phyloP scores from a whole-genome alignment of 2,113 vertebrate species.

The Vicugna pacos region DNA sequence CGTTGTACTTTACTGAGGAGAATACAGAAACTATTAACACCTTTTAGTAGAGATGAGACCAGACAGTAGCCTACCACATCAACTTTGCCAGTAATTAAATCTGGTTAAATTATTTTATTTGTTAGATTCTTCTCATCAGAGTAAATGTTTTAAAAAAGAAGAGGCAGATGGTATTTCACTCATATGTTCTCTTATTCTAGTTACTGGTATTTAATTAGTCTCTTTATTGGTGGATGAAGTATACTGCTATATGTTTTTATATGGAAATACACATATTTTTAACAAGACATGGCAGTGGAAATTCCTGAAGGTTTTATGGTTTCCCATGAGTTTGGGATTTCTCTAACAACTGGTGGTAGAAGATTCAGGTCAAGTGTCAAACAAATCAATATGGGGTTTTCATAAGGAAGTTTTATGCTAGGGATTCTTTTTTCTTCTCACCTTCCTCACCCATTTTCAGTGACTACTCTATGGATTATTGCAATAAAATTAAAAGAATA shows the following conservation, averaged over 20 bases:
- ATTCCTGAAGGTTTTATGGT: neutral
- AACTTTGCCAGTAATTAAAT: slow-evolving; percentile 14
- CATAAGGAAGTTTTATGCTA: neutral
- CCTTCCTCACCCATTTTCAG: neutral
- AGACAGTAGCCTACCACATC: neutral
- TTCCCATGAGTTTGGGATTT: neutral
- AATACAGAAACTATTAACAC: neutral
- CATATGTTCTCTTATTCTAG: neutral
- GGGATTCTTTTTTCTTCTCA: neutral
- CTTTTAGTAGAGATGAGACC: slow-evolving; percentile 13
- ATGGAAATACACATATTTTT: neutral
- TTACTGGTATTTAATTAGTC: neutral
- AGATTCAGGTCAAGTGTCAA: neutral
- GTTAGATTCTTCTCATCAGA: slow-evolving; percentile 32
- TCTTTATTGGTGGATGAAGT: neutral
- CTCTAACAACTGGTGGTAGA: neutral
- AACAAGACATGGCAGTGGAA: neutral
- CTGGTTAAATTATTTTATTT: slow-evolving; percentile 35
- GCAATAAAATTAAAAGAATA: neutral
- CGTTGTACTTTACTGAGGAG: neutral
- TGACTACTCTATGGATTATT: neutral
- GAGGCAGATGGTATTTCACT: neutral
- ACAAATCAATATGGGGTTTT: neutral
- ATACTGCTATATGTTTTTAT: neutral
- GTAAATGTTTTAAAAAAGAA: slow-evolving; percentile 21